Conservation (phyloP, 2,113 vertebrate species). For the Suncus etruscus region DNA sequence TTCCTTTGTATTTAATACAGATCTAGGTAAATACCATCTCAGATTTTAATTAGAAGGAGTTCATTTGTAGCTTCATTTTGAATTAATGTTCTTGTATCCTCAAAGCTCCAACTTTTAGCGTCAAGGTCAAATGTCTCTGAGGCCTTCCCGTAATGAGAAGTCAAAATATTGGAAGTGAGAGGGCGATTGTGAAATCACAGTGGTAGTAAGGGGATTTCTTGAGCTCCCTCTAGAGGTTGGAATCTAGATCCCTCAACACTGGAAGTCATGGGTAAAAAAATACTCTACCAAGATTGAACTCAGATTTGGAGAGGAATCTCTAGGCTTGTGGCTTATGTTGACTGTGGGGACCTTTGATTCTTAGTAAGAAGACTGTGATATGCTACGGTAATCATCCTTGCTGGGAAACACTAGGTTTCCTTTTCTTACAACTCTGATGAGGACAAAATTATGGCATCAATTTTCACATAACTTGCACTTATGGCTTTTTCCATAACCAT, state of each 20-base stretch:
- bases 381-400: background rate
- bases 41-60: background rate
- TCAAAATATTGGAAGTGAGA: background rate
- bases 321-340: no score
- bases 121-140: background rate
- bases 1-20: conserved; percentile 2
- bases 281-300: no score
- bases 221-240: background rate
- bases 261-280: background rate
- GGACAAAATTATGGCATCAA: background rate
- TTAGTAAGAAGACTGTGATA: background rate
- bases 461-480: background rate
- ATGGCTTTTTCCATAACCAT: background rate
- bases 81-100: background rate
- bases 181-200: background rate
- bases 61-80: background rate
- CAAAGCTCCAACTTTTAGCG: background rate
- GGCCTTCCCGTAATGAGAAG: background rate
- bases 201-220: background rate
- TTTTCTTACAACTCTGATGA: no score
- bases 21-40: background rate
- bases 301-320: no score
- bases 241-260: no score
- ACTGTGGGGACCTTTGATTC: no score
- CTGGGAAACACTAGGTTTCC: no score